These are phyloP conservation scores for Varecia variegata DNA, from an alignment of 2,797 vertebrate species.

Conservation along the genomic window DNA sequence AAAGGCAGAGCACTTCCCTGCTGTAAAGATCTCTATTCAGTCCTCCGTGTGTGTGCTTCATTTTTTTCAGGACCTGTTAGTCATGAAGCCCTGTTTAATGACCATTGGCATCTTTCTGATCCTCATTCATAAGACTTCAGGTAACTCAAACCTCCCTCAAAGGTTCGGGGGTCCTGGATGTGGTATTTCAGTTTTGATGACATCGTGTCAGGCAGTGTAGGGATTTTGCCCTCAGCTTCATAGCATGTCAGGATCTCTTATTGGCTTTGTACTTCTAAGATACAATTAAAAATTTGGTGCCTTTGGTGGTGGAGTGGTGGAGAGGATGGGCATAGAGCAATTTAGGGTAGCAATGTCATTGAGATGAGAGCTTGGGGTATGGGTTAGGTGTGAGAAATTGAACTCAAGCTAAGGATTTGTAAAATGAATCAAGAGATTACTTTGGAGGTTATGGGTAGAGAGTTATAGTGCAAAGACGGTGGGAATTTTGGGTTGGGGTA, in stretches of 20 bases:
- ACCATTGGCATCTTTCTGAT: slow-evolving; percentile 46
- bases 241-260: background rate
- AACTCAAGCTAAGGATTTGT: background rate
- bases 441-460: background rate
- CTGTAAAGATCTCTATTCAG: background rate
- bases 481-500: background rate
- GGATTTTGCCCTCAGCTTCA: background rate
- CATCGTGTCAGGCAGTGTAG: background rate
- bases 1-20: background rate
- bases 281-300: background rate
- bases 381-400: background rate
- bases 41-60: background rate
- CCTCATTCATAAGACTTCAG: slow-evolving; percentile 41
- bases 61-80: background rate
- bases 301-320: background rate
- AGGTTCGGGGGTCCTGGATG: background rate
- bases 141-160: slow-evolving; percentile 34
- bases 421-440: background rate
- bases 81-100: slow-evolving; percentile 53
- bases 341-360: background rate
- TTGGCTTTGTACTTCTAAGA: background rate
- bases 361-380: background rate
- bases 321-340: background rate
- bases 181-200: background rate
- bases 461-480: background rate